phyloP scores from a whole-genome alignment of 2,113 vertebrate genomes.

The Albula glossodonta region DNA sequence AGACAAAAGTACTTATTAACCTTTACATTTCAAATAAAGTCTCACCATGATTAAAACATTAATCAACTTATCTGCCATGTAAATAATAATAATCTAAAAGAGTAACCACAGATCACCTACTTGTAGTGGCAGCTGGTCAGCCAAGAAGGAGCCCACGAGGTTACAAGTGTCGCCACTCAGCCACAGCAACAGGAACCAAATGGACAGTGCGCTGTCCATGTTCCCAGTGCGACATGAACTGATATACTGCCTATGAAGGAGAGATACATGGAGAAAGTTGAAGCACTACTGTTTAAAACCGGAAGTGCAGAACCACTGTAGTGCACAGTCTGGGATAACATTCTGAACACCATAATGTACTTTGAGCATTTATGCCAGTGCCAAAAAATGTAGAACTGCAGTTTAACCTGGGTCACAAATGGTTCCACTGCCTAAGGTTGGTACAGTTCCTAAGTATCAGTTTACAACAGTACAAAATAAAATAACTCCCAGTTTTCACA shows the following conservation, averaged over 20 bases:
- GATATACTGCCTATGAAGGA: conserved; percentile 80
- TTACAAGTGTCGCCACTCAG: conserved; percentile 90
- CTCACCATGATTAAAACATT: too few relatives aligned
- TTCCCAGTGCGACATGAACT: conserved; percentile 84
- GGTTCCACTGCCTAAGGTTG: too few relatives aligned
- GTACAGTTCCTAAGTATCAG: too few relatives aligned
- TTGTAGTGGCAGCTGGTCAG: conserved; percentile 92
- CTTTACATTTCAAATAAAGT: too few relatives aligned
- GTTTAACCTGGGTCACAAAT: not conserved
- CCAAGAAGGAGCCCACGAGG: conserved; percentile 88
- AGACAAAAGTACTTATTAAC: too few relatives aligned
- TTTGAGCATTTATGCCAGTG: too few relatives aligned
- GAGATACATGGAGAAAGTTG: not conserved
- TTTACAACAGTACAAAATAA: too few relatives aligned
- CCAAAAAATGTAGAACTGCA: not conserved
- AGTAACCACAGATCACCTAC: conserved; percentile 54
- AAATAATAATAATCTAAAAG: not conserved
- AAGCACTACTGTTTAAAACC: not conserved
- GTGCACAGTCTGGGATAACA: too few relatives aligned
- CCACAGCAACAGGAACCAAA: conserved; percentile 95
- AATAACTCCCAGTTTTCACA: not conserved
- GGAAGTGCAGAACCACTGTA: not conserved
- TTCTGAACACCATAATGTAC: too few relatives aligned
- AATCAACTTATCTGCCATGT: too few relatives aligned
- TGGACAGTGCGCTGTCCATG: conserved; percentile 89